Evolutionary conservation across 2,888 invertebrate genomes (phyloP), one percentile per base, ranked within the genome.

Genomic region (Biston betularia): DNA sequence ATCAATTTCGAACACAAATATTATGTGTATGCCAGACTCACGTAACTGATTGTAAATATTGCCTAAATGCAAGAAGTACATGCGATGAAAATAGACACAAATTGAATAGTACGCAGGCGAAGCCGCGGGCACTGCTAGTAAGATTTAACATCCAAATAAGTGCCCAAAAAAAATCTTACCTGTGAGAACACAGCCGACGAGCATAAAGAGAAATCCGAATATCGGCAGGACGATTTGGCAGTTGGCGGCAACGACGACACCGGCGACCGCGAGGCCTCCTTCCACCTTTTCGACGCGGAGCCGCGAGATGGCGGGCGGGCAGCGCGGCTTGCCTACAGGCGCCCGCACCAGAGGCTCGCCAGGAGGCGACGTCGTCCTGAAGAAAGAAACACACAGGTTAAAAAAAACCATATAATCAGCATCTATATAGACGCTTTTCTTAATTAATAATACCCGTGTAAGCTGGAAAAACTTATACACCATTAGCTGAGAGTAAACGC

Each of bases 141-240:
- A 24, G 24, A 24, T 24, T 24, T 24, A 24, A 24, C 3, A 24
- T 24, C 24, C 3, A 24, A 24, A 24, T 24, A 24, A 24, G 24
- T 3, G 24, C 24, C 1, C 24, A 46, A 46, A 46, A 46, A 8
- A 8, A 4, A 6, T 46, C 92, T 86, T 85, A 96, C 96, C 96
- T 70, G 96, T 96, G 69, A 97, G 94, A 63, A 97, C 96, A 82
- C 96, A 95, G 81, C 97, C 97, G 66, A 96, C 96, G 67, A 96
- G 94, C 87, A 96, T 94, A 85, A 97, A 97, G 67, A 97, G 94
- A 84, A 96, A 96, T 55, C 97, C 97, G 85, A 97, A 97, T 75
- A 96, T 96, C 38, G 96, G 96, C 73, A 97, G 92, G 69, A 96
- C 96, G 74, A 96, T 95, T 87, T 96, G 96, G 85, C 97, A 97